Conservation (phyloP, 2,888 invertebrate genomes). For the Cataglyphis livida region DNA sequence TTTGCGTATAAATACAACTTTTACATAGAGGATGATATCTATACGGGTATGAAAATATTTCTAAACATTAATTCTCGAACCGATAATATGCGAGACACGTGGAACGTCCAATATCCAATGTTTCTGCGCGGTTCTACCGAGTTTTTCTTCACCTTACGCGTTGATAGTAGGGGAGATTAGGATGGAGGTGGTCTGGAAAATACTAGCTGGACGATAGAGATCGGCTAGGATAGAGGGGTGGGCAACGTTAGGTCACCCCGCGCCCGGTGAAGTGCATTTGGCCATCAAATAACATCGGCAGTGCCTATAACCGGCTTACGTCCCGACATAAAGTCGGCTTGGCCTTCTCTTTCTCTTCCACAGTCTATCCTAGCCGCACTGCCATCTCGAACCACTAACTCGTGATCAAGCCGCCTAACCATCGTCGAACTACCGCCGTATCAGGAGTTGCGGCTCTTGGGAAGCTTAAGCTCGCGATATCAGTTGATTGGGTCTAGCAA, state of each 20-base stretch:
- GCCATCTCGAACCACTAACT: constrained; percentile 84
- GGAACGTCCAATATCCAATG: constrained; percentile 1
- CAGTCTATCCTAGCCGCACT: constrained; percentile 71
- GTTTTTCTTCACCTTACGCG: constrained; percentile 46
- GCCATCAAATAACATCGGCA: constrained; percentile 86
- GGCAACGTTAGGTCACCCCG: constrained; percentile 76
- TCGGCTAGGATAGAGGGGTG: constrained; percentile 77
- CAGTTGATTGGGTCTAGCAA: constrained; percentile 84
- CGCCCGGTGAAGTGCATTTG: constrained; percentile 84
- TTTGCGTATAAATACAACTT: neutral
- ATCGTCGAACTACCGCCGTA: constrained; percentile 82
- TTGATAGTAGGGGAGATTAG: constrained; percentile 55
- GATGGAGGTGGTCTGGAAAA: constrained; percentile 68
- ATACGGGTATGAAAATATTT: neutral
- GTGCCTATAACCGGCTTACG: constrained; percentile 85
- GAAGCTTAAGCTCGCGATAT: constrained; percentile 83
- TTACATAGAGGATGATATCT: neutral
- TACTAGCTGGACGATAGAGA: constrained; percentile 79
- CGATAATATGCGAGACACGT: neutral
- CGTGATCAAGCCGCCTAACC: constrained; percentile 84
- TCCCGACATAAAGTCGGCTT: constrained; percentile 85
- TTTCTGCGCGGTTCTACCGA: constrained; percentile 48
- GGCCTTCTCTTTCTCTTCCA: constrained; percentile 77
- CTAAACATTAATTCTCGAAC: neutral
- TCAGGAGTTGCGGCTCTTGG: constrained; percentile 84